These are phyloP conservation scores for Pangasius macronema DNA, from an alignment of 2,797 vertebrate genomes.

Conservation along the genomic window DNA sequence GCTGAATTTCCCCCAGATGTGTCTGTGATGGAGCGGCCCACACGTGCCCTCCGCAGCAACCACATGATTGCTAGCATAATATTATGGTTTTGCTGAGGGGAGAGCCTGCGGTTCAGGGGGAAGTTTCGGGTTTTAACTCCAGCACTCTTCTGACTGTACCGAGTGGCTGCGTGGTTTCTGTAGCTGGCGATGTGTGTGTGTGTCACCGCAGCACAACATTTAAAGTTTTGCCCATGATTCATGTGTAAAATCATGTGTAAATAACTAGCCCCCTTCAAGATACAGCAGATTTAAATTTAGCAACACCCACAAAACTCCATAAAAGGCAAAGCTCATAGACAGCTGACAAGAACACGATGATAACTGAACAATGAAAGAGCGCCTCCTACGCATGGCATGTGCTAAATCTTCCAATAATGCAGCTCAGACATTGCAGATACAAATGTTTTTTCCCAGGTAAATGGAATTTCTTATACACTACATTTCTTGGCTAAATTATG, in stretches of 20 bases:
- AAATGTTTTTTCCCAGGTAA: not conserved
- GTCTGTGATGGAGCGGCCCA: conserved; percentile 47
- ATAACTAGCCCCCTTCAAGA: not conserved
- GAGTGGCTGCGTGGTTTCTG: not conserved
- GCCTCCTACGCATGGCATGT: not conserved
- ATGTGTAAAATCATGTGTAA: not conserved
- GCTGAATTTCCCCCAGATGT: conserved; percentile 19
- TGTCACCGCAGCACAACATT: not conserved
- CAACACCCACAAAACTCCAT: not conserved
- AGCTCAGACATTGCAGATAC: not conserved
- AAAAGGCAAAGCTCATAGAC: not conserved
- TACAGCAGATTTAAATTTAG: not conserved
- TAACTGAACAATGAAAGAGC: not conserved
- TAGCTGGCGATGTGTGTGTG: conserved; percentile 16
- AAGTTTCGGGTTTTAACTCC: not conserved
- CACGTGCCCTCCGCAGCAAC: conserved; percentile 34
- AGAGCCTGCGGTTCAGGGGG: not conserved
- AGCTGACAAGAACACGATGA: not conserved
- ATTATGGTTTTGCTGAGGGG: conserved; percentile 40
- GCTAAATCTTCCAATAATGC: not conserved
- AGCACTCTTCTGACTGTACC: conserved; percentile 6
- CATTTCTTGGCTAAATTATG: not conserved
- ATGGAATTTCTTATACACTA: not conserved
- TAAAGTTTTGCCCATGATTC: not conserved
- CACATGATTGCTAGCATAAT: conserved; percentile 50